Conservation (phyloP, 2,888 invertebrate genomes). For the Nomada fabriciana region DNA sequence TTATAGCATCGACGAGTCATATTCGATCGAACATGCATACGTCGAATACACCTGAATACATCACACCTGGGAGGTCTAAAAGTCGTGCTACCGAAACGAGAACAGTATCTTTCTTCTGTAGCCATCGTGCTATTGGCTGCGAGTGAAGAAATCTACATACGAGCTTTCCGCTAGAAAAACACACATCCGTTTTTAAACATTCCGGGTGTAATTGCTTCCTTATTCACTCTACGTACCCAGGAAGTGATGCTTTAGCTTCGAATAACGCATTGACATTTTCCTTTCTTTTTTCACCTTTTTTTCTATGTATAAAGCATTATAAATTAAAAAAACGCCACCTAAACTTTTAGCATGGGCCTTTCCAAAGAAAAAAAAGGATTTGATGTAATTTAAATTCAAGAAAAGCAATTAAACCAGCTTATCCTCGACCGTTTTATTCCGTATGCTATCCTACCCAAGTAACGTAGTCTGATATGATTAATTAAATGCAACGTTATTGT, state of each 20-base stretch:
- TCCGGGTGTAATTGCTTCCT: background rate
- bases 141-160: background rate
- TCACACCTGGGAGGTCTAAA: slow-evolving; percentile 39
- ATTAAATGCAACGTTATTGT: slow-evolving; percentile 30
- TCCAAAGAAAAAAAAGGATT: background rate
- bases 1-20: slow-evolving; percentile 53
- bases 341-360: no score
- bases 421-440: slow-evolving; percentile 35
- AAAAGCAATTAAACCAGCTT: slow-evolving; percentile 41
- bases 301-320: background rate
- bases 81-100: slow-evolving; percentile 39
- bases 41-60: slow-evolving; percentile 38
- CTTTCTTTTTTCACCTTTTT: background rate
- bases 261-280: background rate
- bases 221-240: background rate
- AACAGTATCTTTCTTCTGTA: slow-evolving; percentile 45
- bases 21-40: slow-evolving; percentile 48
- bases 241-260: background rate
- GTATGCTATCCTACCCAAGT: slow-evolving; percentile 18
- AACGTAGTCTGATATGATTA: slow-evolving; percentile 21
- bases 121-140: slow-evolving; percentile 7
- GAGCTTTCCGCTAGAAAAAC: slow-evolving; percentile 20
- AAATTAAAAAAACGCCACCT: background rate
- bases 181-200: slow-evolving; percentile 33
- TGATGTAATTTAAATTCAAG: slow-evolving; percentile 2